Conservation (phyloP, 2,888 invertebrate species). For the Thera obeliscata region DNA sequence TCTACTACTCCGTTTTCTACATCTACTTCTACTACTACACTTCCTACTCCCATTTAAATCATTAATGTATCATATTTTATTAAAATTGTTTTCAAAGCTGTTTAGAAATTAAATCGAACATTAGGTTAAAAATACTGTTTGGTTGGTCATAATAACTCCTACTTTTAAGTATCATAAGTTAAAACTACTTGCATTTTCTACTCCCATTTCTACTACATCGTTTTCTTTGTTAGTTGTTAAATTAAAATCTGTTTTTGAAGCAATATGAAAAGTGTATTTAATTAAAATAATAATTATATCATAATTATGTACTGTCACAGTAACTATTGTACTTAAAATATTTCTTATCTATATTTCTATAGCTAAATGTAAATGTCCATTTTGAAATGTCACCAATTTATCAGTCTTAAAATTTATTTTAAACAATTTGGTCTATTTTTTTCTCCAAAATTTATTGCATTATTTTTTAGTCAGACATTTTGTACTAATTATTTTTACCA, state of each 20-base stretch:
- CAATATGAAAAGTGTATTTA: conserved; percentile 75
- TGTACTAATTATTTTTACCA: conserved; percentile 36
- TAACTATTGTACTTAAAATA: conserved; percentile 77
- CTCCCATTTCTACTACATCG: neutral
- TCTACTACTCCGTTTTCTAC: conserved; percentile 17
- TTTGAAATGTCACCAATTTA: conserved; percentile 56
- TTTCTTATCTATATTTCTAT: conserved; percentile 48
- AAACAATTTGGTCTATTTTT: conserved; percentile 43
- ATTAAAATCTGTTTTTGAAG: conserved; percentile 53
- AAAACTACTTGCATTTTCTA: neutral
- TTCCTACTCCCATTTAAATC: conserved; percentile 11
- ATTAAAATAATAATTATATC: conserved; percentile 57
- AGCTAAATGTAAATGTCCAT: conserved; percentile 52
- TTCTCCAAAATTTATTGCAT: conserved; percentile 38
- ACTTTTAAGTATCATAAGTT: too few species aligned
- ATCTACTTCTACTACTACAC: conserved; percentile 12
- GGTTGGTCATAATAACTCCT: too few species aligned
- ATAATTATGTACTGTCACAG: conserved; percentile 68
- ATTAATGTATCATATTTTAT: too few species aligned
- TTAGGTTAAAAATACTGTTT: too few species aligned
- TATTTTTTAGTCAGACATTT: conserved; percentile 34
- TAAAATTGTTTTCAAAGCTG: too few species aligned
- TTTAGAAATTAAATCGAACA: too few species aligned
- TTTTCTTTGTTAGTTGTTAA: neutral
- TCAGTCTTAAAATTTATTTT: conserved; percentile 60